Base-by-base conservation (phyloP, 2,888 invertebrate species). In the Tryphoninae sp. region DNA sequence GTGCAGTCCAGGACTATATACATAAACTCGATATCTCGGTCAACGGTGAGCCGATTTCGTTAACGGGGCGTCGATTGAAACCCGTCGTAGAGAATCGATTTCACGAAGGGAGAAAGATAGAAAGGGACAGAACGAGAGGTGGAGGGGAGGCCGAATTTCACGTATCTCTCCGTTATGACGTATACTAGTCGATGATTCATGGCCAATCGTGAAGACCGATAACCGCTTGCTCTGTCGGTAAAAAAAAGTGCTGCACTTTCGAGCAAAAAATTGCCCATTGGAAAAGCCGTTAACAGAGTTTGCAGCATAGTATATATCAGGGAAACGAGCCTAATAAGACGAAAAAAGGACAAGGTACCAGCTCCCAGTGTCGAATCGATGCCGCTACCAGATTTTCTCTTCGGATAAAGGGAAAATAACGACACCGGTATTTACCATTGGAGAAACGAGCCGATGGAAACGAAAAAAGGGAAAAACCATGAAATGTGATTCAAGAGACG, bases 51-150 rank as follows among this genome's bases (percentile, higher is more conserved):
- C 55, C 64, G 64, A 78, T 78, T 78, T 65, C 40, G 78, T 71
- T 78, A 78, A 78, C 71, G 53, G 71, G 71, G 78, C 78, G 78
- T 78, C 78, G 78, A 78, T 78, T 78, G 78, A 78, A 78, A 78
- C 78, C 58, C 78, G 64, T 72, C 65, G 72, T 65, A 65, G 65
- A 78, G 49, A 78, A 78, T 78, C 78, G 71, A 78, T 78, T 78
- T 76, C 58, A 59, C 75, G 65, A 51, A 65, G 26, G 33, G 16
- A 23, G 65, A 67, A 67, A 33, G 4, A 33, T 33, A 33, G 33
- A 13, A 45, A 13, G 45, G 45, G 51, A 23, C 3, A 51, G 49
- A 51, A n/a, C 13, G 45, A 55, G 19, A 59, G 22, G 49, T 33
- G 26, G 49, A 33, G 67, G 23, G 4, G 33, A 62, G 11, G 40